Evolutionary conservation across 2,797 vertebrate genomes (phyloP), one percentile per base, ranked within the genome.

Genomic region (Astyanax mexicanus): DNA sequence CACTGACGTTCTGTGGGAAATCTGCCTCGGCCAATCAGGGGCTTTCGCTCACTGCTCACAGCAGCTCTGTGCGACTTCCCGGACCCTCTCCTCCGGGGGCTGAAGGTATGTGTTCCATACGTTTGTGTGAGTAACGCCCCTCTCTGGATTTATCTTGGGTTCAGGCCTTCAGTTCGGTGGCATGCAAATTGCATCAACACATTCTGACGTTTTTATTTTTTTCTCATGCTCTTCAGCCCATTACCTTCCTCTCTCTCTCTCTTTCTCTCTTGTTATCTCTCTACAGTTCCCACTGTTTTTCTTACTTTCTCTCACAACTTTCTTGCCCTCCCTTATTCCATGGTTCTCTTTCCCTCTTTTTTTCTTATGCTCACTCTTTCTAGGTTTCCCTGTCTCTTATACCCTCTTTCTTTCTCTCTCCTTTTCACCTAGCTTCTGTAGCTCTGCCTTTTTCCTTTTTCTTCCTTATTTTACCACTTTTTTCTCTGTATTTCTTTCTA

Each of bases 1-100:
- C 84, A 84, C 72, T 89, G 84, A 70, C 29, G 75, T 71, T 83
- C 75, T 90, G 89, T 93, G 91, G 88, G 90, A 94, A 93, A 73
- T 65, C 61, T 44, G 32, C 69, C 72, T 1, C 32, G 64, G 76
- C 83, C 79, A 87, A 84, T 87, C 70, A 69, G 72, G 85, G 69
- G 65, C 69, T 27, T 75, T 21, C 8, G 23, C n/a, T n/a, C n/a
- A n/a, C n/a, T n/a, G 29, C 29, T n/a, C 11, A 55, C 66, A 80
- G 77, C 77, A 76, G 62, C 64, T 77, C 72, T 73, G 81, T 19
- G 27, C 12, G 45, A 66, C 54, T 86, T 88, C 83, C 88, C 83
- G 85, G 83, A 29, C 57, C n/a, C 17, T 11, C 40, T 83, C 83
- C 80, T 80, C 71, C 7, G 75, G 84, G 86, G 72, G 69, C 52